Percentiles rank a stretch among this genome's conserved stretches.
These are phyloP conservation scores for Digitonthophagus gazella DNA, from an alignment of 2,888 invertebrate species.

Conservation along the genomic window DNA sequence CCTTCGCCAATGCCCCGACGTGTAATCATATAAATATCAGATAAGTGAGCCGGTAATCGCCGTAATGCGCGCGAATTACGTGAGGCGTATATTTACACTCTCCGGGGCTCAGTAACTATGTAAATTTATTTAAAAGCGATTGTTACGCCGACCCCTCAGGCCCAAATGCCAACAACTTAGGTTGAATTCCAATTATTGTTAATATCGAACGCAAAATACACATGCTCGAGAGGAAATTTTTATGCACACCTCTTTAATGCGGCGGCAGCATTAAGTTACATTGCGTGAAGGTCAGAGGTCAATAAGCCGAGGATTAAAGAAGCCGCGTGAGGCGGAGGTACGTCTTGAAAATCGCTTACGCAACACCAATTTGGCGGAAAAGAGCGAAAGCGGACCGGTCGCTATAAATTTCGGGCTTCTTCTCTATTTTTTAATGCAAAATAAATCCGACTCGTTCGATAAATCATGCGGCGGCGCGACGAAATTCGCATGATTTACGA, in stretches of 20 bases:
- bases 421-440: slow-evolving; percentile 28
- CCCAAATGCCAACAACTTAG: background rate
- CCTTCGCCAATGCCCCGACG: background rate
- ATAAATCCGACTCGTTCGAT: slow-evolving; percentile 28
- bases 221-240: background rate
- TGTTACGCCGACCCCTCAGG: background rate
- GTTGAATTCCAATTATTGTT: background rate
- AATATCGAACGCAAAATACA: background rate
- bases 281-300: background rate
- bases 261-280: background rate
- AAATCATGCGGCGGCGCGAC: slow-evolving; percentile 23
- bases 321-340: background rate
- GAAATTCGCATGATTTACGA: slow-evolving; percentile 28
- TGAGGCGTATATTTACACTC: background rate
- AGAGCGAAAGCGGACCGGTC: slow-evolving; percentile 7
- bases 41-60: background rate
- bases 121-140: background rate
- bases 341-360: background rate
- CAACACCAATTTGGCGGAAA: slow-evolving; percentile 8
- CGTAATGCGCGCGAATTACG: background rate
- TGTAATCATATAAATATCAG: background rate
- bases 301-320: no score
- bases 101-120: background rate
- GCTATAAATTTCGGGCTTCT: slow-evolving; percentile 5
- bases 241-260: background rate